Conservation (phyloP, 2,113 vertebrate species). For the Pomatorhinus ruficollis region DNA sequence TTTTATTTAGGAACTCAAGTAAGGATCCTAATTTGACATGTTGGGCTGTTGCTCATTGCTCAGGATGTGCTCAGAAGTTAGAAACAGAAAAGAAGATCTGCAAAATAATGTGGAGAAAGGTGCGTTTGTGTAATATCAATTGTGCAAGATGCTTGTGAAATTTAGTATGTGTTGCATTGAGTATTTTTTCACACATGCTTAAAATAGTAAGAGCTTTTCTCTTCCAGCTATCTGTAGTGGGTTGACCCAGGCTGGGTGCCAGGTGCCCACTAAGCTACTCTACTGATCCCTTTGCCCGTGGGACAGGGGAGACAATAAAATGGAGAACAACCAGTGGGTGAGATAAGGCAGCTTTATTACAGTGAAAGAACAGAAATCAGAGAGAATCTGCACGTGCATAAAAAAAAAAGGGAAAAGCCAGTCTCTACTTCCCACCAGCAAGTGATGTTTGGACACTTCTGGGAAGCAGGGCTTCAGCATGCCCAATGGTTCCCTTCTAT, state of each 20-base stretch:
- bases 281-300: neutral
- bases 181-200: neutral
- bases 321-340: neutral
- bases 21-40: neutral
- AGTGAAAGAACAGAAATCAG: neutral
- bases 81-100: conserved; percentile 40
- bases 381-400: fast-evolving
- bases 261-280: neutral
- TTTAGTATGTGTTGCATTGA: neutral
- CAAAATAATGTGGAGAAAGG: neutral
- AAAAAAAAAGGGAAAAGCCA: neutral
- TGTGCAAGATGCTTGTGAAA: conserved; percentile 35
- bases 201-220: neutral
- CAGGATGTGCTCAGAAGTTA: neutral
- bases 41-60: neutral
- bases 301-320: neutral
- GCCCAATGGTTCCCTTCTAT: fast-evolving
- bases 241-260: neutral
- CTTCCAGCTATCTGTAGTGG: neutral
- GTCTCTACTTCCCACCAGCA: neutral
- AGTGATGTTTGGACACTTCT: fast-evolving
- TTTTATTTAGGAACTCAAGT: neutral
- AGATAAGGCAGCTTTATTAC: neutral
- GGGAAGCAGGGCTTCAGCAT: neutral
- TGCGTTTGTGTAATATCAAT: conserved; percentile 15